Evolutionary conservation across 2,888 invertebrate species (phyloP), one percentile per base, ranked within the genome.

Genomic region (Argyra leucocephala): DNA sequence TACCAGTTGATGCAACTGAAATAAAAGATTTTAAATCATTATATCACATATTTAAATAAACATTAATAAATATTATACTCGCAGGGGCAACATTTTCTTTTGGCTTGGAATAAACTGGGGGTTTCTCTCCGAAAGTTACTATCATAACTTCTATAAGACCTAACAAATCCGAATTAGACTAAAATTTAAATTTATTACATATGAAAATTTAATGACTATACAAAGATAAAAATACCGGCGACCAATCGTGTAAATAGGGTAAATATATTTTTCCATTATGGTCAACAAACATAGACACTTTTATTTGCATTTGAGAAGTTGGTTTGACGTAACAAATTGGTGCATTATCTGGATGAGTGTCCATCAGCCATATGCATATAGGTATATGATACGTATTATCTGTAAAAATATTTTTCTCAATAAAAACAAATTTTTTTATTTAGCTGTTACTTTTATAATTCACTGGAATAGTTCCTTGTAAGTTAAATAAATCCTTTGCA

Each of bases 161-260:
- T 65, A 90, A 79, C 70, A 99, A 81, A 77, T 96, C 96, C 9
- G 97, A 96, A 12, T 31, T 31, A 31, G 18, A 21, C 61, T 61
- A 7, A 31, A 61, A 61, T 9, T 58, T 12, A 22, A 2, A 3
- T 22, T 58, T 22, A 22, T 58, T 58, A 9, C 22, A 7, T 22
- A 4, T 10, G 22, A 21, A 3, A 1, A 3, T 22, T 7, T 58
- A 22, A 1, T 10, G 4, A 7, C 12, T 6, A 22, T 22, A 10
- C 10, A 1, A 18, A 18, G 18, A 60, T 2, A 24, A 59, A 23
- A 1, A 24, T 26, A 87, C 87, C 61, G 86, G 85, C 66, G 85
- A 83, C 99, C 99, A 99, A 72, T 97, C 94, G 75, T 96, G 94
- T 67, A 99, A 82, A 82, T 95, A 99, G 1, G 98, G 98, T 74